Conservation (phyloP, 2,797 vertebrate genomes). For the Typhlichthys eigenmanni region DNA sequence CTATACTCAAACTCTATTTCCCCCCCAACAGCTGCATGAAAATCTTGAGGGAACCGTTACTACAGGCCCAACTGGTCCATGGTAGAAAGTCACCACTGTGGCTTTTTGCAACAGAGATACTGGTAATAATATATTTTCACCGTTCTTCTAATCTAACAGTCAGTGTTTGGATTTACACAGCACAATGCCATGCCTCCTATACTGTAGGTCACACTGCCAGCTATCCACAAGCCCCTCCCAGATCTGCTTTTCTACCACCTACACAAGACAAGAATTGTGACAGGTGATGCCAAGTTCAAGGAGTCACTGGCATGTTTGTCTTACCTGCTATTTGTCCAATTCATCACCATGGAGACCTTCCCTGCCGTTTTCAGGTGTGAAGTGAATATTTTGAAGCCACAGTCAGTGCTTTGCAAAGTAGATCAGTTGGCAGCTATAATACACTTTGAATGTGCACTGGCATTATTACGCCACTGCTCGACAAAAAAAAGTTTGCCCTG, state of each 20-base stretch:
- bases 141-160: neutral
- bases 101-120: constrained; percentile 85
- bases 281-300: constrained; percentile 63
- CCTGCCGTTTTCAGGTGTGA: constrained; percentile 89
- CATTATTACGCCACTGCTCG: neutral
- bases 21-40: constrained; percentile 85
- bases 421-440: neutral
- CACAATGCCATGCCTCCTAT: neutral
- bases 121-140: constrained; percentile 73
- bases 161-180: neutral
- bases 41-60: constrained; percentile 86
- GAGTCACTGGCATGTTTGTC: constrained; percentile 88
- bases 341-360: constrained; percentile 81
- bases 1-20: neutral
- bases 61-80: constrained; percentile 82
- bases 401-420: too few species aligned
- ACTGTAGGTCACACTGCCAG: constrained; percentile 61
- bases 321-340: constrained; percentile 92
- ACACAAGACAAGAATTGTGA: constrained; percentile 53
- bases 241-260: constrained; percentile 72
- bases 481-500: neutral
- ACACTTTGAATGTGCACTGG: neutral
- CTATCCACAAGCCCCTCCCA: constrained; percentile 64
- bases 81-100: constrained; percentile 74
- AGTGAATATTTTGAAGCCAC: neutral